Percentiles rank a stretch among this genome's conserved stretches.
phyloP scores from a whole-genome alignment of 1,140 invertebrate genomes.

The Rhyzopertha dominica region DNA sequence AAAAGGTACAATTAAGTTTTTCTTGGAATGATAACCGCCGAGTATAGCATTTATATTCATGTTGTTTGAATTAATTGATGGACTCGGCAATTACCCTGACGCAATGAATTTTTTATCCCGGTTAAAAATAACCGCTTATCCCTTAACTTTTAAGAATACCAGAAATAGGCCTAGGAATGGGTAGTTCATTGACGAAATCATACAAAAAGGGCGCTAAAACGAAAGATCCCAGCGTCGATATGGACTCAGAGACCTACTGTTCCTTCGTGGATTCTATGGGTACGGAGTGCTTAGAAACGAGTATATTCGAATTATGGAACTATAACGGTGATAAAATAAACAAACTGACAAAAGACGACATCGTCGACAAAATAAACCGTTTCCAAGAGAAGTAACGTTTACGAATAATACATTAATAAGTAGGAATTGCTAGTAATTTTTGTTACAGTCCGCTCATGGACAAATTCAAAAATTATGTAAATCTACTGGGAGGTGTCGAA shows the following conservation, averaged over 20 bases:
- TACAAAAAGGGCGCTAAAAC: too few species aligned
- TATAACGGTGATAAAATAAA: slow-evolving; percentile 53
- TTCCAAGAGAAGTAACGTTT: not conserved
- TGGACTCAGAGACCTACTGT: slow-evolving; percentile 28
- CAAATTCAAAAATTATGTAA: slow-evolving; percentile 59
- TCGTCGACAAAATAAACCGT: slow-evolving; percentile 32
- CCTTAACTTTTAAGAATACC: too few species aligned
- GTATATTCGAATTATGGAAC: slow-evolving; percentile 67
- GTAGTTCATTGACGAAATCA: too few species aligned
- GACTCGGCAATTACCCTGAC: too few species aligned
- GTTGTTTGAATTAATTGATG: too few species aligned
- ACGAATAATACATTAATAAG: not conserved
- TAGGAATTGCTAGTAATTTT: not conserved
- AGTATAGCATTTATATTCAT: too few species aligned
- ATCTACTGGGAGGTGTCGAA: slow-evolving; percentile 57
- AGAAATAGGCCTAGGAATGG: slow-evolving; percentile 42
- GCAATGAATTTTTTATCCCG: too few species aligned
- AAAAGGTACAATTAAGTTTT: too few species aligned
- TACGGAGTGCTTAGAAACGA: slow-evolving; percentile 56
- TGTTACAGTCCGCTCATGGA: slow-evolving; percentile 57
- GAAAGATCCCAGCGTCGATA: slow-evolving; percentile 26
- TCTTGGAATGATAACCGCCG: too few species aligned
- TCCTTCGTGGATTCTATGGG: slow-evolving; percentile 37
- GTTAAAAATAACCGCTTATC: too few species aligned
- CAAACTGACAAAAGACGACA: slow-evolving; percentile 55